A percentile compares a stretch with the other conserved stretches of the same genome.
Evolutionary conservation across 1,140 invertebrate species (phyloP).

Genomic region (Diorhabda elongata): DNA sequence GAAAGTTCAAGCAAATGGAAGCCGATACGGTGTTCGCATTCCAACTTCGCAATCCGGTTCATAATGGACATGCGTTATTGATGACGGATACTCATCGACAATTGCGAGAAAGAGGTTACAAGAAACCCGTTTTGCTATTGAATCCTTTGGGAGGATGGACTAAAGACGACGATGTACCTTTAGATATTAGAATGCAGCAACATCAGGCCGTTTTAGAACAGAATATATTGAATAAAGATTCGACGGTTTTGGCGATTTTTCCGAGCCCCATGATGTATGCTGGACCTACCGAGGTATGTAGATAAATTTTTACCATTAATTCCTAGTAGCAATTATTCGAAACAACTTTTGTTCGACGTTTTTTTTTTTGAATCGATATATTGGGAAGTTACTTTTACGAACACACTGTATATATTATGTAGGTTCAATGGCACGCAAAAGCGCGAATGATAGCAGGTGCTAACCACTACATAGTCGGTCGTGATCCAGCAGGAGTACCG

Average conservation of each 20-base stretch:
- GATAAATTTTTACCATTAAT: background rate
- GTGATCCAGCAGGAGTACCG: constrained; percentile 95
- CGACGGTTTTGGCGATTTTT: constrained; percentile 96
- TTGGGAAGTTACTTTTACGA: no score
- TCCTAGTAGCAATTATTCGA: background rate
- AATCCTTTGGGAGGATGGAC: constrained; percentile 99
- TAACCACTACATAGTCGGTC: constrained; percentile 97
- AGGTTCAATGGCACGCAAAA: constrained; percentile 97
- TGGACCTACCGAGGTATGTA: constrained; percentile 82
- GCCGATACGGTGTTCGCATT: constrained; percentile 98
- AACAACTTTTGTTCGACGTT: background rate
- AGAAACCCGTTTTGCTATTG: constrained; percentile 90
- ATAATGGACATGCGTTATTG: constrained; percentile 96
- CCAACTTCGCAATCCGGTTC: constrained; percentile 96
- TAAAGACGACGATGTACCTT: constrained; percentile 97
- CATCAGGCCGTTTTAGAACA: constrained; percentile 87
- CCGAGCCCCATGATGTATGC: constrained; percentile 99
- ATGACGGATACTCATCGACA: constrained; percentile 92
- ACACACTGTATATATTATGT: background rate
- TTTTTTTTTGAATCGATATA: background rate
- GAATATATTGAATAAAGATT: constrained; percentile 74
- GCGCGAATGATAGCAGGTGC: constrained; percentile 93
- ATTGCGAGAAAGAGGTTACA: constrained; percentile 80
- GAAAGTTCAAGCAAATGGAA: constrained; percentile 73
- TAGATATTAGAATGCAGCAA: constrained; percentile 70